These are phyloP conservation scores for Coregonus clupeaformis DNA, from an alignment of 2,113 vertebrate genomes.

Conservation along the genomic window DNA sequence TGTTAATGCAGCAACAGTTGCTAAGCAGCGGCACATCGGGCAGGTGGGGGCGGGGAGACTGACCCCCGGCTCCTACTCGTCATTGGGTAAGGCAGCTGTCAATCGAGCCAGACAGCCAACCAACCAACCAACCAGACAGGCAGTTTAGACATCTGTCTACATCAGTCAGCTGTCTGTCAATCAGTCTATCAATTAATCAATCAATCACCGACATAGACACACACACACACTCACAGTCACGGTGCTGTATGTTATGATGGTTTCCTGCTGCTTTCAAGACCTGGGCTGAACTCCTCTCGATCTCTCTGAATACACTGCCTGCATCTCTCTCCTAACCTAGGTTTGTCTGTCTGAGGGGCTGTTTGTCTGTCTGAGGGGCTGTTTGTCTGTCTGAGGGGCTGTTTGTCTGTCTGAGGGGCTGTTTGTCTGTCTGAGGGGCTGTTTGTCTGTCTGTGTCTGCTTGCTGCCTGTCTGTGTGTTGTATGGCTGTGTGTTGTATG, in stretches of 20 bases:
- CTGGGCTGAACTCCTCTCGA: no score
- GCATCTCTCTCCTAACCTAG: no score
- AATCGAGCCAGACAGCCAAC: not conserved
- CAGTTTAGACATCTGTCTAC: not conserved
- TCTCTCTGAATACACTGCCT: no score
- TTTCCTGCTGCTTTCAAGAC: no score
- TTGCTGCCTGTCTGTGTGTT: not conserved
- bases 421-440: not conserved
- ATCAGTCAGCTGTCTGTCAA: not conserved
- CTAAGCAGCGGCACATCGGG: constrained; percentile 84
- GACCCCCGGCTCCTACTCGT: constrained; percentile 85
- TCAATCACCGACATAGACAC: no score
- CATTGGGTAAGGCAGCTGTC: constrained; percentile 80
- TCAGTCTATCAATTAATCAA: no score
- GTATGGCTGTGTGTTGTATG: not conserved
- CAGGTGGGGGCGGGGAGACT: constrained; percentile 77
- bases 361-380: not conserved
- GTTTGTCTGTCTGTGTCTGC: not conserved
- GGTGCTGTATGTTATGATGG: no score
- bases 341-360: not conserved
- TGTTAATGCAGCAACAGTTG: constrained; percentile 89
- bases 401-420: not conserved
- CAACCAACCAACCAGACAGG: not conserved
- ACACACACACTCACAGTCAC: no score
- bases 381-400: no score